Base-by-base conservation (phyloP, 2,113 vertebrate genomes). In the Serilophus lunatus region DNA sequence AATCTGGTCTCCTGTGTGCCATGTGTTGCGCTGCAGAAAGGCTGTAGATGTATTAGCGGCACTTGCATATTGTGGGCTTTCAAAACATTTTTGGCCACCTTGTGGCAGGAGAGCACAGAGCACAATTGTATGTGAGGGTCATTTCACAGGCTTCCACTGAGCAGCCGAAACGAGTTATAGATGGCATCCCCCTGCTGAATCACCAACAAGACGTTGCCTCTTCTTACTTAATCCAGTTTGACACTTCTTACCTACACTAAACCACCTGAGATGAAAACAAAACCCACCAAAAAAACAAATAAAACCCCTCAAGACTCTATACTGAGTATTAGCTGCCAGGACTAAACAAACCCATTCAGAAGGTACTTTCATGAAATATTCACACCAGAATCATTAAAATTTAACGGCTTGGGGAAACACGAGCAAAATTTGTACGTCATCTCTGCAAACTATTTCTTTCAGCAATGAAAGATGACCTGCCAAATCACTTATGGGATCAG, bases 51-150 rank as follows among this genome's bases (percentile, higher is more conserved):
- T 38, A 66, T 49, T 14, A 36, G 3, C 64, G 26, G 82, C 56
- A 10, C 57, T 79, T 0, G 0, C n/a, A 8, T 65, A 74, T 44
- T 36, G 5, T 18, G 40, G 64, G 74, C 38, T 81, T 93, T 33
- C 56, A 60, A 53, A 88, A 78, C 38, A 28, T 40, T 71, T 93
- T 86, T 76, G 94, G 97, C 97, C 97, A 96, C 97, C 97, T 98
- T 97, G 97, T 97, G 96, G 97, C 81, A 95, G 88, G 56, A 96
- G 61, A 86, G 84, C 91, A 95, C 92, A 97, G 93, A 96, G 89
- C 96, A 97, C 90, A 49, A 76, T 49, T 82, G 44, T 51, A 54
- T 68, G 56, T 45, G 31, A 86, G 69, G 78, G 70, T 72, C 66
- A 69, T 61, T 79, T 59, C 83, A 84, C 42, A 56, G 85, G n/a